phyloP scores from a whole-genome alignment of 1,140 invertebrate species.

The Kradibia gibbosae region DNA sequence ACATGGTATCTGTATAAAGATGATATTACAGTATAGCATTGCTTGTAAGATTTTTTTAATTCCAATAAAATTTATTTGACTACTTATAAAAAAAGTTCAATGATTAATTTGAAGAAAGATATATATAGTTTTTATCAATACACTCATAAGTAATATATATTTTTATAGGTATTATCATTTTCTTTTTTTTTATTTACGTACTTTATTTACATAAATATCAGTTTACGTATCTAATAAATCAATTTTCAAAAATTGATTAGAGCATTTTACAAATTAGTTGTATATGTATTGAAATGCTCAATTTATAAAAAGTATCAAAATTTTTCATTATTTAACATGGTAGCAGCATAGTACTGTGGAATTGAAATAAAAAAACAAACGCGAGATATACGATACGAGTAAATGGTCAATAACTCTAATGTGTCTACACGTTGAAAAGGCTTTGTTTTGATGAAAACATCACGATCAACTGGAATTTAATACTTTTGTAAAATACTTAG shows the following conservation, averaged over 20 bases:
- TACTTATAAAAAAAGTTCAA: no score
- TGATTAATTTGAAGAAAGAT: no score
- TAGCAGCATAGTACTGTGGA: not conserved
- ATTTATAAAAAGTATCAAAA: not conserved
- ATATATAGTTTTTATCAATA: no score
- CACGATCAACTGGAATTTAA: constrained; percentile 35
- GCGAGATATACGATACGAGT: not conserved
- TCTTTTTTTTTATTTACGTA: no score
- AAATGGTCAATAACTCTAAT: constrained; percentile 15
- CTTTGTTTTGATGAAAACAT: constrained; percentile 14
- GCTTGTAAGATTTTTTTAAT: no score
- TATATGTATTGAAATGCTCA: not conserved
- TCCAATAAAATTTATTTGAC: no score
- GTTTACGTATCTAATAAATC: no score
- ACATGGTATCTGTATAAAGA: no score
- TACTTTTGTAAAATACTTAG: not conserved
- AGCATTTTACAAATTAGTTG: not conserved
- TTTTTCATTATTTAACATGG: not conserved
- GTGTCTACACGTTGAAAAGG: not conserved
- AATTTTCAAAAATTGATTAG: not conserved
- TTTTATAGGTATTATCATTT: no score
- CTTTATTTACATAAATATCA: no score
- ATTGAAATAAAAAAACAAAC: not conserved
- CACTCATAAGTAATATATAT: no score
- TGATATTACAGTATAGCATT: no score